phyloP scores from a whole-genome alignment of 2,888 invertebrate genomes.

The Athripsodes cinereus region DNA sequence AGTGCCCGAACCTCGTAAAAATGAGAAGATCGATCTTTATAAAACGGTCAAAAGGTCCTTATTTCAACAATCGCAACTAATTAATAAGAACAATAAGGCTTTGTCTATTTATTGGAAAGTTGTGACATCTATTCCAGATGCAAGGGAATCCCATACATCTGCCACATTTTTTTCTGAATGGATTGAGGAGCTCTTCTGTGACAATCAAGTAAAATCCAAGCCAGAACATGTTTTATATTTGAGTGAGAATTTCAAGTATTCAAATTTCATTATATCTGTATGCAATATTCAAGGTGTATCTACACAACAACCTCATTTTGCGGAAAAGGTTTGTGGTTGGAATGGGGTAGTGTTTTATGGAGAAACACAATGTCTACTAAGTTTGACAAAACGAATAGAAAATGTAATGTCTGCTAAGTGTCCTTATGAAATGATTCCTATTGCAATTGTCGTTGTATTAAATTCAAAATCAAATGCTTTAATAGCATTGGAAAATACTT shows the following conservation, averaged over 20 bases:
- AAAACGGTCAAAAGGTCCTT: conserved; percentile 44
- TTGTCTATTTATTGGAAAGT: conserved; percentile 54
- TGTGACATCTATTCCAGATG: conserved; percentile 51
- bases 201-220: conserved; percentile 35
- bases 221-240: conserved; percentile 40
- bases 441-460: conserved; percentile 38
- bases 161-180: conserved; percentile 46
- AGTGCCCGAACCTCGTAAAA: conserved; percentile 33
- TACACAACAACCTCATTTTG: not conserved
- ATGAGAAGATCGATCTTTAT: conserved; percentile 40
- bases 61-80: conserved; percentile 47
- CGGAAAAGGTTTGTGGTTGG: conserved; percentile 39
- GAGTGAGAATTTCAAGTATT: conserved; percentile 44
- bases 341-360: conserved; percentile 42
- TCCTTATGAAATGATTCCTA: conserved; percentile 41
- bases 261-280: conserved; percentile 46
- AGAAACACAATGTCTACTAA: conserved; percentile 32
- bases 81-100: conserved; percentile 40
- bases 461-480: conserved; percentile 29
- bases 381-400: conserved; percentile 35
- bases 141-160: conserved; percentile 40
- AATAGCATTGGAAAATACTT: conserved; percentile 31
- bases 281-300: conserved; percentile 29
- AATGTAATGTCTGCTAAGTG: conserved; percentile 37
- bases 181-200: conserved; percentile 44